Percentiles rank a stretch among this genome's conserved stretches.
Conservation (phyloP, 2,888 invertebrate genomes). For the Pseudococcus longispinus region DNA sequence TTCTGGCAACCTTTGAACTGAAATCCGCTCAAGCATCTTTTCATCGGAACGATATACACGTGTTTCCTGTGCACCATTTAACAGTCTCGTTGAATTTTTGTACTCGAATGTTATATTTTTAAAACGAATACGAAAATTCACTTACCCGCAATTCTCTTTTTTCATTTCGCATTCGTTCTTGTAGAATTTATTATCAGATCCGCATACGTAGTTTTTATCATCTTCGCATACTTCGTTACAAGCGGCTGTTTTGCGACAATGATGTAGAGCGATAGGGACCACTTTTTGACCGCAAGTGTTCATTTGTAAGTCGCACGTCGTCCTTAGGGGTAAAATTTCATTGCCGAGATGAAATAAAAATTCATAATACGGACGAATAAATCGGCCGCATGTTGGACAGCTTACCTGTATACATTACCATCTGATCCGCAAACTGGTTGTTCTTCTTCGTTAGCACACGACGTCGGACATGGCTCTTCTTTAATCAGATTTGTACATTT, state of each 20-base stretch:
- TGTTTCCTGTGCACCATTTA: slow-evolving; percentile 72
- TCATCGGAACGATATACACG: slow-evolving; percentile 88
- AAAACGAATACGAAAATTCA: slow-evolving; percentile 33
- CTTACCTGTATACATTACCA: slow-evolving; percentile 82
- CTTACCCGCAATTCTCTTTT: slow-evolving; percentile 85
- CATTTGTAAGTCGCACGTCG: slow-evolving; percentile 81
- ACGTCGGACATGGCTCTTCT: slow-evolving; percentile 70
- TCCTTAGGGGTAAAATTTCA: slow-evolving; percentile 65
- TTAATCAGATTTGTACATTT: slow-evolving; percentile 79
- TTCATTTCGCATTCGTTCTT: slow-evolving; percentile 91
- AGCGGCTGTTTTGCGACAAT: slow-evolving; percentile 84
- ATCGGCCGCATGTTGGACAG: not conserved
- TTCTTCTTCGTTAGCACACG: slow-evolving; percentile 68
- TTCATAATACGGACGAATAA: not conserved
- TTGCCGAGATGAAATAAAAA: not conserved
- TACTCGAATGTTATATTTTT: not conserved
- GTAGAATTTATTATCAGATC: slow-evolving; percentile 88
- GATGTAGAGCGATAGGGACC: slow-evolving; percentile 80
- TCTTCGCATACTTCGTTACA: slow-evolving; percentile 76
- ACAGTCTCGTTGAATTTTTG: not conserved
- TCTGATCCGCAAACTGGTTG: slow-evolving; percentile 89
- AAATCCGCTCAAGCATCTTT: slow-evolving; percentile 83
- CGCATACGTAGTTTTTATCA: slow-evolving; percentile 81
- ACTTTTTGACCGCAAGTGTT: slow-evolving; percentile 87
- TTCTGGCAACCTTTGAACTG: slow-evolving; percentile 85